Conservation (phyloP, 2,797 vertebrate species). For the Mus caroli region DNA sequence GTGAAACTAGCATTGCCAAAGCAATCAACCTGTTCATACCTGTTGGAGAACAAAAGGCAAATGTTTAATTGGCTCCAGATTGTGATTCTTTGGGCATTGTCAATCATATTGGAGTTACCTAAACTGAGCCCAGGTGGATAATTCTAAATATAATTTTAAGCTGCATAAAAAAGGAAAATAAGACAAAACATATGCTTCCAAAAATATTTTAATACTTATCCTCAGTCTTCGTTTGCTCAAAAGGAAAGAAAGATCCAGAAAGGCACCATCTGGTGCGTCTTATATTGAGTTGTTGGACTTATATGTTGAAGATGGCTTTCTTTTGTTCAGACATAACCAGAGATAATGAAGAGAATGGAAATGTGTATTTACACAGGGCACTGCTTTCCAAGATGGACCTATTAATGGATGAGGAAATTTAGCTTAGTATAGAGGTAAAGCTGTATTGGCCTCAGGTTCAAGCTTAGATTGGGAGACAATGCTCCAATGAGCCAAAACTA, state of each 20-base stretch:
- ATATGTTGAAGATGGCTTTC: not conserved
- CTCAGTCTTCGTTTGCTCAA: not conserved
- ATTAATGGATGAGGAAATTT: conserved; percentile 25
- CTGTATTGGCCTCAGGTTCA: not conserved
- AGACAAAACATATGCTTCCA: not conserved
- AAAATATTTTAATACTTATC: not conserved
- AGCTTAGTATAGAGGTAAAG: not conserved
- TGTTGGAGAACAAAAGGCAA: not conserved
- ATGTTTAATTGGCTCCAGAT: not conserved
- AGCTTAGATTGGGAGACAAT: not conserved
- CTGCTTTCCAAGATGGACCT: not conserved
- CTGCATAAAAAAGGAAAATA: not conserved
- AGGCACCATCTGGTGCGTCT: not conserved
- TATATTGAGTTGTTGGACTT: conserved; percentile 34
- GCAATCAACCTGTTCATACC: not conserved
- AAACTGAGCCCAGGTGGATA: not conserved
- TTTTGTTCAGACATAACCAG: conserved; percentile 37
- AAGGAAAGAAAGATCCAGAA: not conserved
- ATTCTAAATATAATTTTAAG: not conserved
- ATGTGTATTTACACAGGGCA: not conserved
- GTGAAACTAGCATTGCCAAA: not conserved
- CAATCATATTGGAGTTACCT: not conserved
- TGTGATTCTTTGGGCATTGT: not conserved
- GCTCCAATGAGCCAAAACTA: not conserved
- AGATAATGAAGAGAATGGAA: conserved; percentile 12